A percentile compares a stretch with the other conserved stretches of the same genome.
These are phyloP conservation scores for Acrocyrtus sp. DNA, from an alignment of 2,888 invertebrate species.

Conservation along the genomic window DNA sequence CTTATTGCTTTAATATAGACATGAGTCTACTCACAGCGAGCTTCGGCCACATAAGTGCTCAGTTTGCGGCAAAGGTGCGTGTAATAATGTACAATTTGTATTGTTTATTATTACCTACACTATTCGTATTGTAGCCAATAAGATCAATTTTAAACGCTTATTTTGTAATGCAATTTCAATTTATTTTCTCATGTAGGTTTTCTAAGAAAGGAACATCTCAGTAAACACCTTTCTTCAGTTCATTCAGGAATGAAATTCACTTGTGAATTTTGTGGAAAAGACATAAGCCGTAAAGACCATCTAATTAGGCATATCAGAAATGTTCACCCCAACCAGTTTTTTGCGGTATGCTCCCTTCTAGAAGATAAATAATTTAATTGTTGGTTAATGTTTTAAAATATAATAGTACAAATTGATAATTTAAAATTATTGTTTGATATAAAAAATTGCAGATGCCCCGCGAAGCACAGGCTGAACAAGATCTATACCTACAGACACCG, in stretches of 20 bases:
- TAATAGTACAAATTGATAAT: no score
- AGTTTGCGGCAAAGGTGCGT: conserved; percentile 57
- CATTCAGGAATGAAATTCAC: conserved; percentile 59
- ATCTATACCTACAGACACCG: conserved; percentile 27
- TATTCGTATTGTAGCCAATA: no score
- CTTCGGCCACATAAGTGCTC: conserved; percentile 58
- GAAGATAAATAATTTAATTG: no score
- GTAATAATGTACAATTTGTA: no score
- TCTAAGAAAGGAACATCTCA: conserved; percentile 59
- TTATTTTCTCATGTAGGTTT: conserved; percentile 37
- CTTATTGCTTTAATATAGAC: conserved; percentile 33
- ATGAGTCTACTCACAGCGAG: conserved; percentile 53
- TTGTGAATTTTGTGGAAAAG: conserved; percentile 60
- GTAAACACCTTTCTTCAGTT: conserved; percentile 59
- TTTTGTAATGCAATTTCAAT: no score
- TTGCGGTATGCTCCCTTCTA: conserved; percentile 55
- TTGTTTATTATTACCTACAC: no score
- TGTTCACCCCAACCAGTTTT: conserved; percentile 59
- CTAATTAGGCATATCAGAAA: conserved; percentile 60
- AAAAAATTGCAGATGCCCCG: no score
- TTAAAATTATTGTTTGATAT: no score
- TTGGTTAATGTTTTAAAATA: no score
- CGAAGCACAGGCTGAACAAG: no score
- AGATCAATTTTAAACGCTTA: no score
- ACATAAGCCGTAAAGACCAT: conserved; percentile 60